Percentiles rank a stretch among this genome's conserved stretches.
These are phyloP conservation scores for Spizaetus ornatus DNA, from an alignment of 2,113 vertebrate genomes.

Conservation along the genomic window DNA sequence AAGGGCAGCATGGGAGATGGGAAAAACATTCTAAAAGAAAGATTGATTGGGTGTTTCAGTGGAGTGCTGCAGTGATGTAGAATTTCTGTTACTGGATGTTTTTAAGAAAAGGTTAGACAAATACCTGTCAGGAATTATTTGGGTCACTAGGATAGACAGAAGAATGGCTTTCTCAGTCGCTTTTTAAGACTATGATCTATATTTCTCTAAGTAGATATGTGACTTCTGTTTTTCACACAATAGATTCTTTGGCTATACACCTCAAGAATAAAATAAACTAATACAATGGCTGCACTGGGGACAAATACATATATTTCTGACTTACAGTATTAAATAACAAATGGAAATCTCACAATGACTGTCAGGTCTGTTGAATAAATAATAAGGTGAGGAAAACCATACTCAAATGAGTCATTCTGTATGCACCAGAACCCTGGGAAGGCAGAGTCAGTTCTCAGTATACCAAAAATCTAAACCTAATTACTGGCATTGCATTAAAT, in stretches of 20 bases:
- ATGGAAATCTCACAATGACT: background rate
- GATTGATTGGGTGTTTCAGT: background rate
- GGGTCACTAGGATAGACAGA: slow-evolving; percentile 21
- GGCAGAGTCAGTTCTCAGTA: background rate
- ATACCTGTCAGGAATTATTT: slow-evolving; percentile 31
- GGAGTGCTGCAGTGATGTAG: background rate
- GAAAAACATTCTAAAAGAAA: background rate
- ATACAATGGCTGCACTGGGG: background rate
- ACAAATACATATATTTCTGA: background rate
- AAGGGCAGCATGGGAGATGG: background rate
- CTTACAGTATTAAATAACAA: background rate
- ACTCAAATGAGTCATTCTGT: background rate
- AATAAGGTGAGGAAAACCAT: background rate
- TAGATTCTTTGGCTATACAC: background rate
- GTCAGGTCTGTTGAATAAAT: slow-evolving; percentile 21
- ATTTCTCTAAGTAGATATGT: background rate
- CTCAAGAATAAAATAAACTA: background rate
- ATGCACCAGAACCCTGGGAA: background rate
- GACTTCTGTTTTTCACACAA: background rate
- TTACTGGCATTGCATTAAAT: slow-evolving; percentile 4
- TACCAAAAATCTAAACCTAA: slow-evolving; percentile 23
- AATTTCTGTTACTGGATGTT: slow-evolving; percentile 11
- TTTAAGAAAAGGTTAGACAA: slow-evolving; percentile 43
- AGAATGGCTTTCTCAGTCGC: background rate
- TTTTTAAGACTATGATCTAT: slow-evolving; percentile 5